Percentiles rank a stretch among this genome's conserved stretches.
Evolutionary conservation across 2,113 vertebrate genomes (phyloP).

Genomic region (Bos taurus): ARS-UCD2.0 NC_037349.1:15316501-15317000

Average conservation of each 20-base stretch:
- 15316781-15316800: background rate
- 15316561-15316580: background rate
- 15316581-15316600: accelerated
- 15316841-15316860: background rate
- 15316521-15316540: background rate
- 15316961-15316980: background rate
- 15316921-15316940: accelerated
- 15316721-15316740: too few species aligned
- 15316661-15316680: background rate
- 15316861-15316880: background rate
- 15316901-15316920: background rate
- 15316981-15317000: too few species aligned
- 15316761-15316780: background rate
- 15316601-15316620: background rate
- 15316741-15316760: background rate
- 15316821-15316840: background rate
- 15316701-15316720: background rate
- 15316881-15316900: too few species aligned
- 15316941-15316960: background rate
- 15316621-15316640: background rate
- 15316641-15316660: background rate
- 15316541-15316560: background rate
- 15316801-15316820: background rate
- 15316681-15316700: too few species aligned
- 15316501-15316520: background rate